Conservation (phyloP, 2,888 invertebrate species). For the Mechanitis mazaeus region DNA sequence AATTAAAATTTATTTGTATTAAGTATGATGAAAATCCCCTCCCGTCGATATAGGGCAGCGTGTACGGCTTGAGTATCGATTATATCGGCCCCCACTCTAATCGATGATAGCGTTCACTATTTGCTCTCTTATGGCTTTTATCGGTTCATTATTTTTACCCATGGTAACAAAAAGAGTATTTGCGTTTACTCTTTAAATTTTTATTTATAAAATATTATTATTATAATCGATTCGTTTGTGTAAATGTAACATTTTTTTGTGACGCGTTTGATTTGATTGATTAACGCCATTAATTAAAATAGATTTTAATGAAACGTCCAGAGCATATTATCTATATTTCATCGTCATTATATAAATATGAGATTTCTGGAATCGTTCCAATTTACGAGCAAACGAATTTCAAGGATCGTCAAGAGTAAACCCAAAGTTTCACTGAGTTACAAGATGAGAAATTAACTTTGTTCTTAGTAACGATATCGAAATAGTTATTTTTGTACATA, state of each 20-base stretch:
- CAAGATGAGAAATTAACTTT: too few relatives aligned
- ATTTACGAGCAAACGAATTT: not conserved
- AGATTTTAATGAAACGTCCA: not conserved
- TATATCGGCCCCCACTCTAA: slow-evolving; percentile 1
- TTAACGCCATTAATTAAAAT: not conserved
- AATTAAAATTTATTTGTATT: too few relatives aligned
- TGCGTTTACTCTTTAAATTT: too few relatives aligned
- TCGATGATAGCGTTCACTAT: slow-evolving; percentile 1
- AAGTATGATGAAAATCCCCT: not conserved
- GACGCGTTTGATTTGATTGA: too few relatives aligned
- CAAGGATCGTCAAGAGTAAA: too few relatives aligned
- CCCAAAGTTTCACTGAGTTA: too few relatives aligned
- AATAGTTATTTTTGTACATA: too few relatives aligned
- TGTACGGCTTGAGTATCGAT: not conserved
- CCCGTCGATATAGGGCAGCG: not conserved
- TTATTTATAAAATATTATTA: too few relatives aligned
- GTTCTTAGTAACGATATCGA: too few relatives aligned
- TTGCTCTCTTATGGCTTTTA: slow-evolving; percentile 1
- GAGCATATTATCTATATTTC: not conserved
- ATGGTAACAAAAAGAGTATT: too few relatives aligned
- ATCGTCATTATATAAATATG: not conserved
- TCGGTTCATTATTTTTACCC: not conserved
- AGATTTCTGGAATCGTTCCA: slow-evolving; percentile 3
- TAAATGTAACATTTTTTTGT: too few relatives aligned
- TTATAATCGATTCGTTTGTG: too few relatives aligned